A percentile compares a stretch with the other conserved stretches of the same genome.
Conservation (phyloP, 2,888 invertebrate species). For the Parnassius orleans region DNA sequence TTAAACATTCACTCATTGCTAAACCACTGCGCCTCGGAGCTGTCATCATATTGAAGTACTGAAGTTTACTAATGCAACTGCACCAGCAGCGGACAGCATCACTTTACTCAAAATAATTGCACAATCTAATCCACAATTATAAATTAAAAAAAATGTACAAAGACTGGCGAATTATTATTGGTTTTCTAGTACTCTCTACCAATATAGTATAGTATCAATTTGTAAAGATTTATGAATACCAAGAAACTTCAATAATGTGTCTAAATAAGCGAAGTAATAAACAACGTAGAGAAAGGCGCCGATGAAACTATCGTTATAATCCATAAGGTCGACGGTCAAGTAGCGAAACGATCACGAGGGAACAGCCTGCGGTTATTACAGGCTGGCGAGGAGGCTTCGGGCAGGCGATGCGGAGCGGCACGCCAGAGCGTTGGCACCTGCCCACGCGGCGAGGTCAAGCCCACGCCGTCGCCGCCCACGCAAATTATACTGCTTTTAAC, state of each 20-base stretch:
- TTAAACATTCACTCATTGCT: too few species aligned
- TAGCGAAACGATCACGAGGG: slow-evolving; percentile 40
- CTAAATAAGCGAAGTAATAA: not conserved
- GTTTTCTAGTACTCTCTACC: too few species aligned
- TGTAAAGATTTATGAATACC: not conserved
- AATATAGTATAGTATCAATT: too few species aligned
- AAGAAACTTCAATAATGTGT: slow-evolving; percentile 2
- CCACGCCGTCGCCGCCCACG: slow-evolving; percentile 52
- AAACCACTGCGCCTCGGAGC: too few species aligned
- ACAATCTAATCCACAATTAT: too few species aligned
- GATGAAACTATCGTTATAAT: slow-evolving; percentile 3
- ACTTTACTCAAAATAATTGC: too few species aligned
- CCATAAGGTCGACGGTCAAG: slow-evolving; percentile 37
- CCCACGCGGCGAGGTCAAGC: slow-evolving; percentile 55
- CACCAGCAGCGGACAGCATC: too few species aligned
- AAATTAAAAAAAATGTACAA: too few species aligned
- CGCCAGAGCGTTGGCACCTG: slow-evolving; percentile 77
- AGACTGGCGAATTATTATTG: too few species aligned
- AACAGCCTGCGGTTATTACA: slow-evolving; percentile 34
- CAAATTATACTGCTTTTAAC: slow-evolving; percentile 23
- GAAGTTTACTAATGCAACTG: too few species aligned
- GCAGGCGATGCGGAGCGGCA: slow-evolving; percentile 53
- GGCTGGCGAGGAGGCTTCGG: slow-evolving; percentile 58
- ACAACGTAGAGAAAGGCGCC: slow-evolving; percentile 9
- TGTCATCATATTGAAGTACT: too few species aligned